Percentiles rank a stretch among this genome's conserved stretches.
phyloP scores from a whole-genome alignment of 2,797 vertebrate genomes.

The Phrynocephalus forsythii region DNA sequence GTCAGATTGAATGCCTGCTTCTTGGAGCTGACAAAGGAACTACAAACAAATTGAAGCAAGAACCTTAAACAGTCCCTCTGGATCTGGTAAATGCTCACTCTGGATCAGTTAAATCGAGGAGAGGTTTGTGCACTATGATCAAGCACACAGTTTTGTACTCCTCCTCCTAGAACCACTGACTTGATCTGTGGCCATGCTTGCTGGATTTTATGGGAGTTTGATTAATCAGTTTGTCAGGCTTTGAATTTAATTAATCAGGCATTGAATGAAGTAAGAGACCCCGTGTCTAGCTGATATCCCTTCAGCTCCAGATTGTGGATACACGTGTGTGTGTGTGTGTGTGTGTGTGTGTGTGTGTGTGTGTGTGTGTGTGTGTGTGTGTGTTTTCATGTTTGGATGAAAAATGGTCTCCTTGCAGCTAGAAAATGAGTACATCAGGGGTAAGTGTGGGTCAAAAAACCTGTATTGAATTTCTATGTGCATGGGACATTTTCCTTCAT shows the following conservation, averaged over 20 bases:
- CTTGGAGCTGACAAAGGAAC: slow-evolving; percentile 70
- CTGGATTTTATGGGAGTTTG: not conserved
- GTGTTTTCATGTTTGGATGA: not conserved
- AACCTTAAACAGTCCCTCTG: not conserved
- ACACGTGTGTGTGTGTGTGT: not conserved
- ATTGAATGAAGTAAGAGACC: not conserved
- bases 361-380: not conserved
- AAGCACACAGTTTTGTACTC: not conserved
- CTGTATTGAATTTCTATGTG: not conserved
- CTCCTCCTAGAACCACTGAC: no score
- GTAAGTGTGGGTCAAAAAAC: not conserved
- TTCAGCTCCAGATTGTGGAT: not conserved
- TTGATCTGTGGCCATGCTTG: not conserved
- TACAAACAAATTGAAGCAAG: slow-evolving; percentile 40
- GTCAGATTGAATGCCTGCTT: slow-evolving; percentile 76
- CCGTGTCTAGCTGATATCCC: not conserved
- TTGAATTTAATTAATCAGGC: no score
- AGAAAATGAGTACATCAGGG: not conserved
- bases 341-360: not conserved
- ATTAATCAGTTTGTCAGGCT: no score
- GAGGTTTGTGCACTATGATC: not conserved
- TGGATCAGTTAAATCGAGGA: not conserved
- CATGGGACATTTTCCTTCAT: not conserved
- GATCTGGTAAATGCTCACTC: not conserved
- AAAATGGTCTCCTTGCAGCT: not conserved